These are phyloP conservation scores for Dicranocentrus wangi DNA, from an alignment of 2,888 invertebrate species.

Conservation along the genomic window DNA sequence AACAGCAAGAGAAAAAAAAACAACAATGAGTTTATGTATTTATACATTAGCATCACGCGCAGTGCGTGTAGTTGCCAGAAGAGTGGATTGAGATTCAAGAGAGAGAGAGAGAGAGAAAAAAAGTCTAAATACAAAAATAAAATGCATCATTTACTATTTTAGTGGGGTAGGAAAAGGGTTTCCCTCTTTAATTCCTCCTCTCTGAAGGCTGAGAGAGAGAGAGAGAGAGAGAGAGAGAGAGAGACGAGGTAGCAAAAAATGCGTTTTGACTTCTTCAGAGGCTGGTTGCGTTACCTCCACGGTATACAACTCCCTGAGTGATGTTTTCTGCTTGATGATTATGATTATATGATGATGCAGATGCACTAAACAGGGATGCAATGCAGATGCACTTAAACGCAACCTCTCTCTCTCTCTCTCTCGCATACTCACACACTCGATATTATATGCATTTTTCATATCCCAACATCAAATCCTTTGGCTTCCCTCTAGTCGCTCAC, in stretches of 20 bases:
- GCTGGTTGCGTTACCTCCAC: not conserved
- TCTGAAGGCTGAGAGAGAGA: too few relatives aligned
- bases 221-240: too few relatives aligned
- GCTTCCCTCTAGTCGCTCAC: too few relatives aligned
- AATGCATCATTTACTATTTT: conserved; percentile 53
- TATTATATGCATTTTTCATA: not conserved
- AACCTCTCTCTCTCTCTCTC: conserved; percentile 32
- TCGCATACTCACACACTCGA: conserved; percentile 7
- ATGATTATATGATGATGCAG: conserved; percentile 63
- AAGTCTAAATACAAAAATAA: conserved; percentile 38
- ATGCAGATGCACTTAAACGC: not conserved
- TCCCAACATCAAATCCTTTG: not conserved
- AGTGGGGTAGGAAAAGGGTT: conserved; percentile 55
- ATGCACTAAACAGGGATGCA: conserved; percentile 43
- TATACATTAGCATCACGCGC: not conserved
- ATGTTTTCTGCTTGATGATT: conserved; percentile 56
- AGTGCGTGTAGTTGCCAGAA: not conserved
- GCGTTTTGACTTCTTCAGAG: not conserved
- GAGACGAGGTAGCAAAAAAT: conserved; percentile 56
- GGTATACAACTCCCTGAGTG: conserved; percentile 44
- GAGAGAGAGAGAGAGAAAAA: conserved; percentile 25
- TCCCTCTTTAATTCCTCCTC: conserved; percentile 33
- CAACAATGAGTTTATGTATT: conserved; percentile 26
- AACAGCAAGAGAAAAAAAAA: conserved; percentile 28
- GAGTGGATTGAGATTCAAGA: conserved; percentile 18